Evolutionary conservation across 2,888 invertebrate species (phyloP), one percentile per base, ranked within the genome.

Genomic region (Philhelius pedissequus): DNA sequence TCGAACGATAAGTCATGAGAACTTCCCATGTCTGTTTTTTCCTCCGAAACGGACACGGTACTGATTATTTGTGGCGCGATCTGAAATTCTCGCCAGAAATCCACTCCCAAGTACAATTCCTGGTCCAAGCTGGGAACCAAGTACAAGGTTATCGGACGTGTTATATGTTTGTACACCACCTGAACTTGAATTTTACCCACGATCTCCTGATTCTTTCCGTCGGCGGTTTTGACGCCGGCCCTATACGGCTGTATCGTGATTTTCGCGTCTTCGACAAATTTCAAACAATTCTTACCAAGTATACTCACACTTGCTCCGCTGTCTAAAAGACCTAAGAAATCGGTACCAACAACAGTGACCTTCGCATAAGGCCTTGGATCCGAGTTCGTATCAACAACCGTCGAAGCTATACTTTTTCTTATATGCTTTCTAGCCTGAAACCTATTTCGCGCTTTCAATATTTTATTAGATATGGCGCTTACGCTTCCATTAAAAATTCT

Each of bases 31-130:
- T 20, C 18, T 9, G 6, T n/a, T 5, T 38, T 4, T 9, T 22
- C 8, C 1, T 40, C 32, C 13, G 13, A 4, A 9, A 18, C 18
- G 8, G 40, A 40, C 4, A 68, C 15, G 0, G 22, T 9, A 11
- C 50, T 22, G 9, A 80, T 43, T 3, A 76, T 25, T 18, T 73
- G 40, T 0, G 71, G 68, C 9, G 74, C 71, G 1, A 83, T 15
- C 9, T 50, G 22, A 13, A 77, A 86, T 0, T 3, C 48, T 22
- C 35, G 45, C 80, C 77, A 83, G 4, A 86, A 81, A 20, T 86
- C 80, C 2, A 83, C 45, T 1, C 86, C 79, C 7, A 83, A 54
- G 56, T 83, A 86, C 0, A 74, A 9, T 15, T 54, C 30, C 11
- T 86, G 84, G 4, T 43, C 35, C 4, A 81, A n/a, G 25, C 40